Evolutionary conservation across 2,113 vertebrate species (phyloP).

Genomic region (Dipodomys spectabilis): DNA sequence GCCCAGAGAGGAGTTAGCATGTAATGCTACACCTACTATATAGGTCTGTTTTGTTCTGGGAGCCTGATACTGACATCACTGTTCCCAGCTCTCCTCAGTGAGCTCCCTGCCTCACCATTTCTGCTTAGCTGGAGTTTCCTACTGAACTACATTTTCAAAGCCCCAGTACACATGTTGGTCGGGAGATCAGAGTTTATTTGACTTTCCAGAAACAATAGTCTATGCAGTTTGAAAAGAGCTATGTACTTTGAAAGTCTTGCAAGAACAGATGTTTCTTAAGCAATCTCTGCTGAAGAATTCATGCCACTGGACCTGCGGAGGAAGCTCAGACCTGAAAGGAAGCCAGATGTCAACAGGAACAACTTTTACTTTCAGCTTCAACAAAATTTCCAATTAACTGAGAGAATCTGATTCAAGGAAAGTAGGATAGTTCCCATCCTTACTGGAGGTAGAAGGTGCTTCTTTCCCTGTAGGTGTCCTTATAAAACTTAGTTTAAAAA

Average conservation of each 20-base stretch:
- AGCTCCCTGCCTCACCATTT: neutral
- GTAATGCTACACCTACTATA: neutral
- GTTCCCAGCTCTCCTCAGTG: neutral
- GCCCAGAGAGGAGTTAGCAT: neutral
- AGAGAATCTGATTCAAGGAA: neutral
- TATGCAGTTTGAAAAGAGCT: neutral
- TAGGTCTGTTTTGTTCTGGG: neutral
- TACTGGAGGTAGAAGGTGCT: neutral
- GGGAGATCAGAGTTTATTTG: neutral
- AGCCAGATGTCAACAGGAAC: conserved; percentile 1
- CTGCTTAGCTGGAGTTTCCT: neutral
- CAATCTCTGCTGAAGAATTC: neutral
- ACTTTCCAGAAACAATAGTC: neutral
- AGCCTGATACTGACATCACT: neutral
- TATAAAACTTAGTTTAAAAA: neutral
- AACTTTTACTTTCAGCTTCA: neutral
- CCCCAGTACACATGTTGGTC: neutral
- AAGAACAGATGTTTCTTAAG: neutral
- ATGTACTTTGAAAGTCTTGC: neutral
- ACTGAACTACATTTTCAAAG: neutral
- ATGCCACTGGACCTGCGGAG: neutral
- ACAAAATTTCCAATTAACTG: conserved; percentile 32
- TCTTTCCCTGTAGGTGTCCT: neutral
- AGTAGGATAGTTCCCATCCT: neutral
- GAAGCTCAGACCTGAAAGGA: neutral